Evolutionary conservation across 1,140 invertebrate genomes (phyloP).

Genomic region (Caenorhabditis brenneri): DNA sequence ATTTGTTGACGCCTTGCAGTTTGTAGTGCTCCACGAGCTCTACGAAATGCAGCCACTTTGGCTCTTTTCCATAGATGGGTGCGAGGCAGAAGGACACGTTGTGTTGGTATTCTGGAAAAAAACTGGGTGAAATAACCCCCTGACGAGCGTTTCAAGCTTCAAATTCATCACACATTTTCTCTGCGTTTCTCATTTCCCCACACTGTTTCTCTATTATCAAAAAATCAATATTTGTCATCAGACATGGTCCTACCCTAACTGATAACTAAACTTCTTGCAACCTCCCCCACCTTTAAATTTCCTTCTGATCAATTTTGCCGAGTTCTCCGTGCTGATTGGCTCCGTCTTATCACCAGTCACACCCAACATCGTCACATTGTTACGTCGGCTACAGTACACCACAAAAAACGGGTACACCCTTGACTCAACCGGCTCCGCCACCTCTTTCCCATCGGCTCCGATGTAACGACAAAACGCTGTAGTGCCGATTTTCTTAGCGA

Average conservation of each 20-base stretch:
- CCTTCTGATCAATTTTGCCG: neutral
- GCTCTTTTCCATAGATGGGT: neutral
- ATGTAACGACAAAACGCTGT: neutral
- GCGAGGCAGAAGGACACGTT: slow-evolving; percentile 9
- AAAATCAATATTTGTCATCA: no score
- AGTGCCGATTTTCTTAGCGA: neutral
- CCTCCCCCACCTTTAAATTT: slow-evolving; percentile 10
- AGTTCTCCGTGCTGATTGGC: neutral
- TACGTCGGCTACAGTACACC: neutral
- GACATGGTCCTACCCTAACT: no score
- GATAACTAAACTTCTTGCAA: no score
- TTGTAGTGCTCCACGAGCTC: slow-evolving; percentile 30
- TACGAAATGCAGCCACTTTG: slow-evolving; percentile 9
- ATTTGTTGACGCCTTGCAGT: slow-evolving; percentile 6
- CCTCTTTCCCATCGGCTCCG: neutral
- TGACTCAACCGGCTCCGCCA: neutral
- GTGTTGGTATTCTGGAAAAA: slow-evolving; percentile 23
- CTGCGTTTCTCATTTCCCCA: no score
- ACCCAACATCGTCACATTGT: neutral
- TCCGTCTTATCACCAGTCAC: neutral
- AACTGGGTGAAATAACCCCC: no score
- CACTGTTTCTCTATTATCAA: no score
- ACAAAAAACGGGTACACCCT: neutral
- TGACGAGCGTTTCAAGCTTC: no score
- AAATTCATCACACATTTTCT: no score